A percentile compares a stretch with the other conserved stretches of the same genome.
phyloP scores from a whole-genome alignment of 2,113 vertebrate species.

The Scortum barcoo region DNA sequence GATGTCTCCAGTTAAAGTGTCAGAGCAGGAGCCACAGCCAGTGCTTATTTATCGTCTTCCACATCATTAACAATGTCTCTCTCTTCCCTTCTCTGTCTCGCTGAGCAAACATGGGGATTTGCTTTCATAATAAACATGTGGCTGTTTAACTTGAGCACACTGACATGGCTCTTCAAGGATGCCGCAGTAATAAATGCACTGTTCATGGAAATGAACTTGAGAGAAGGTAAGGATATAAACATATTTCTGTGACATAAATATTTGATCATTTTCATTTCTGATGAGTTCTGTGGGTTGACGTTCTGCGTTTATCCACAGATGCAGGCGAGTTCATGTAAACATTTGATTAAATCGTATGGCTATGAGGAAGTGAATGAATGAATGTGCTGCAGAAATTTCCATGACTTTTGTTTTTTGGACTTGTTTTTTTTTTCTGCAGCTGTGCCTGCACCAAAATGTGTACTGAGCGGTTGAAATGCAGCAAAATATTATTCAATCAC shows the following conservation, averaged over 20 bases:
- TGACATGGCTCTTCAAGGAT: constrained; percentile 48
- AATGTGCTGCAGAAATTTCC: not conserved
- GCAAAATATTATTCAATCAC: constrained; percentile 46
- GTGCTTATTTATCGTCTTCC: constrained; percentile 67
- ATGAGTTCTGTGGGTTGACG: not conserved
- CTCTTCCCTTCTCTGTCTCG: constrained; percentile 44
- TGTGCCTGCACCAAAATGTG: constrained; percentile 31
- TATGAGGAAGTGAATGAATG: not conserved
- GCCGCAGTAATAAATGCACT: constrained; percentile 12
- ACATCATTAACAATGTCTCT: constrained; percentile 60
- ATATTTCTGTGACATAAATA: not conserved
- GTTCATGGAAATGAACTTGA: constrained; percentile 25
- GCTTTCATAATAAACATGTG: constrained; percentile 63
- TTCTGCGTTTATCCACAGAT: not conserved
- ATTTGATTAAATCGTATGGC: not conserved
- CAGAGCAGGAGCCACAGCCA: constrained; percentile 47
- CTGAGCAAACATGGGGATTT: constrained; percentile 51
- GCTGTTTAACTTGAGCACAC: constrained; percentile 51
- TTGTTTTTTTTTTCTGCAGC: not conserved
- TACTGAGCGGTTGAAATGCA: constrained; percentile 10
- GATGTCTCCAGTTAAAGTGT: constrained; percentile 75
- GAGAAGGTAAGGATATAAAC: not conserved
- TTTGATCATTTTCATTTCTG: not conserved
- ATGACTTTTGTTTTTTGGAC: not conserved
- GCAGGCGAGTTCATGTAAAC: not conserved